Conservation (phyloP, 2,797 vertebrate species). For the Pangasius djambal region DNA sequence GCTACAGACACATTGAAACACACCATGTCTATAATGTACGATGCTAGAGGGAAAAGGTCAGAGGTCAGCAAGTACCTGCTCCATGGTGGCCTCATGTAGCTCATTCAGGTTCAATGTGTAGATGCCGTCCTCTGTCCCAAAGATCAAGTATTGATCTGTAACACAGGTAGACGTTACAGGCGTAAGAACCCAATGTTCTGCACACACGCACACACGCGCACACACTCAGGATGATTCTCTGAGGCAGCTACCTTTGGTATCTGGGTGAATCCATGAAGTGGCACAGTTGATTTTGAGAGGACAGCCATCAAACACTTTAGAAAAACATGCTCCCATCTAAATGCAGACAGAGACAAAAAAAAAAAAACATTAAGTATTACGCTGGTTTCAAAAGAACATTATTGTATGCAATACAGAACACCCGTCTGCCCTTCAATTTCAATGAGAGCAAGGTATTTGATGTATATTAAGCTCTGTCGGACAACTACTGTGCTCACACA, state of each 20-base stretch:
- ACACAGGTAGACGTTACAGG: not conserved
- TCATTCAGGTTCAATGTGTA: conserved; percentile 98
- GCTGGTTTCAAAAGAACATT: not conserved
- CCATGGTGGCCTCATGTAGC: conserved; percentile 97
- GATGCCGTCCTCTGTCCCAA: conserved; percentile 97
- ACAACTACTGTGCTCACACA: not conserved
- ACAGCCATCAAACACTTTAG: conserved; percentile 98
- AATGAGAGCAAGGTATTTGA: not conserved
- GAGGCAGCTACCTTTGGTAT: conserved; percentile 87
- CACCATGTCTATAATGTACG: not conserved
- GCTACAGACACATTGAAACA: not conserved
- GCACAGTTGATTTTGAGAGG: conserved; percentile 98
- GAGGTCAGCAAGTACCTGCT: conserved; percentile 81
- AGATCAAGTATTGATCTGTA: conserved; percentile 96
- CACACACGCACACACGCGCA: not conserved
- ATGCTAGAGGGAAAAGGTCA: not conserved
- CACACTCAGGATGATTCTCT: not conserved
- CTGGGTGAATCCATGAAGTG: conserved; percentile 98
- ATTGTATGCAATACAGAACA: not conserved
- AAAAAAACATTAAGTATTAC: not conserved
- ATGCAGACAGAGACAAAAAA: conserved; percentile 29
- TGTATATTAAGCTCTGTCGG: too few relatives aligned
- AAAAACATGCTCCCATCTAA: conserved; percentile 99
- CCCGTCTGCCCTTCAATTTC: not conserved
- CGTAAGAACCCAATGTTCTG: not conserved